A percentile compares a stretch with the other conserved stretches of the same genome.
phyloP scores from a whole-genome alignment of 2,888 invertebrate species.

The Stenolophus ochropezus region DNA sequence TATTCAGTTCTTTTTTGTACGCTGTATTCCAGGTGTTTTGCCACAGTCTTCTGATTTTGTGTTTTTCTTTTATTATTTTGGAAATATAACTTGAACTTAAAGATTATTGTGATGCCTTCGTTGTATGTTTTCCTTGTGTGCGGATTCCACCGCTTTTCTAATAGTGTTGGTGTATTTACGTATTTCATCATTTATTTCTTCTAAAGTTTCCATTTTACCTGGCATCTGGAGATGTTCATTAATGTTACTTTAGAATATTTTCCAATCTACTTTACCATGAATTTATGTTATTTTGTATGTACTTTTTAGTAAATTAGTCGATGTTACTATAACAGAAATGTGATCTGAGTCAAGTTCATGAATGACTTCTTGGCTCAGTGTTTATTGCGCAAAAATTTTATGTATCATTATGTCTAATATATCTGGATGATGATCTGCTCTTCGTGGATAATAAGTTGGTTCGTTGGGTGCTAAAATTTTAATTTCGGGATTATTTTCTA shows the following conservation, averaged over 20 bases:
- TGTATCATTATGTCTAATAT: slow-evolving; percentile 54
- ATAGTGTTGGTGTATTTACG: background rate
- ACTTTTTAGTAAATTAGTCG: background rate
- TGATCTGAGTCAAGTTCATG: slow-evolving; percentile 58
- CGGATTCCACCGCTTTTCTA: background rate
- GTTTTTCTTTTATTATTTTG: slow-evolving; percentile 54
- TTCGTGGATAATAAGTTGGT: slow-evolving; percentile 54
- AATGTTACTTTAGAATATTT: slow-evolving; percentile 2
- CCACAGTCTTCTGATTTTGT: slow-evolving; percentile 43
- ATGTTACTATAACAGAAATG: slow-evolving; percentile 47
- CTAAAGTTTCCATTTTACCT: background rate
- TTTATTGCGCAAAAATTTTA: slow-evolving; percentile 31
- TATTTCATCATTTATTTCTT: background rate
- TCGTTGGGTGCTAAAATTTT: slow-evolving; percentile 53
- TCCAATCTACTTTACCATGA: slow-evolving; percentile 6
- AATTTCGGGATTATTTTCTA: slow-evolving; percentile 23
- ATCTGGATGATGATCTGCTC: slow-evolving; percentile 53
- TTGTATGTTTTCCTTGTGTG: background rate
- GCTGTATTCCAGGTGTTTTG: slow-evolving; percentile 12
- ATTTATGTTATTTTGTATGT: background rate
- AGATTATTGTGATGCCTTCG: background rate
- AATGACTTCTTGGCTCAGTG: slow-evolving; percentile 57
- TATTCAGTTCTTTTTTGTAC: slow-evolving; percentile 41
- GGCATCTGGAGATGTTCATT: slow-evolving; percentile 9
- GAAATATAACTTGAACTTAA: slow-evolving; percentile 40